These are phyloP conservation scores for Pseudocheirus occidentalis DNA, from an alignment of 2,797 vertebrate species.

Conservation along the genomic window DNA sequence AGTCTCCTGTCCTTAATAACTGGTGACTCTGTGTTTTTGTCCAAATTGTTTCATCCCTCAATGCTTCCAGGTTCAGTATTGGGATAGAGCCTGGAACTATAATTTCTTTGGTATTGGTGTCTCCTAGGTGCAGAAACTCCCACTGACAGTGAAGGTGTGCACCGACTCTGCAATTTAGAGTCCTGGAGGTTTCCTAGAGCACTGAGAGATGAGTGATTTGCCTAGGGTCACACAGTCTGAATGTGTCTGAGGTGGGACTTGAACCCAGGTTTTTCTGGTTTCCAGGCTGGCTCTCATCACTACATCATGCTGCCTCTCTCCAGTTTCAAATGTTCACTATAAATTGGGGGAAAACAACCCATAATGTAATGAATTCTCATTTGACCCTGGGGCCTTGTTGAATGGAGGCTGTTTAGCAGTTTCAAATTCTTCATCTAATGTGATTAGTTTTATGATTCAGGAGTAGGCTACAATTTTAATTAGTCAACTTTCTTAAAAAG, in stretches of 20 bases:
- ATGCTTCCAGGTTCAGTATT: background rate
- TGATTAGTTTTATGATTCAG: slow-evolving; percentile 35
- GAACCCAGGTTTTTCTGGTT: background rate
- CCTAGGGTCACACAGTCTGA: background rate
- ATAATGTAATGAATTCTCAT: background rate
- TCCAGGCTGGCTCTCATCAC: background rate
- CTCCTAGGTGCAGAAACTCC: background rate
- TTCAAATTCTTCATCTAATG: slow-evolving; percentile 27
- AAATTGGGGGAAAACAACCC: background rate
- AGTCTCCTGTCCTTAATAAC: background rate
- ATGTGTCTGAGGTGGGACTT: background rate
- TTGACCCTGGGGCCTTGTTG: background rate
- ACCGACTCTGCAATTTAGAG: background rate
- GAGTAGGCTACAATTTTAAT: slow-evolving; percentile 16
- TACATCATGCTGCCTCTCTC: background rate
- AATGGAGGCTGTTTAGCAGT: background rate
- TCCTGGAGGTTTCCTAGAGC: background rate
- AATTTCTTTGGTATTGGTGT: background rate
- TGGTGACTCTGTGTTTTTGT: slow-evolving; percentile 15
- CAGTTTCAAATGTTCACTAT: background rate
- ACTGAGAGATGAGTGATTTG: background rate
- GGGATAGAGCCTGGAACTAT: background rate
- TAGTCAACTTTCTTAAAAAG: slow-evolving; percentile 20
- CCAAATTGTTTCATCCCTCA: background rate
- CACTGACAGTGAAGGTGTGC: background rate